Evolutionary conservation across 2,888 invertebrate genomes (phyloP).

Genomic region (Dinocampus coccinellae): DNA sequence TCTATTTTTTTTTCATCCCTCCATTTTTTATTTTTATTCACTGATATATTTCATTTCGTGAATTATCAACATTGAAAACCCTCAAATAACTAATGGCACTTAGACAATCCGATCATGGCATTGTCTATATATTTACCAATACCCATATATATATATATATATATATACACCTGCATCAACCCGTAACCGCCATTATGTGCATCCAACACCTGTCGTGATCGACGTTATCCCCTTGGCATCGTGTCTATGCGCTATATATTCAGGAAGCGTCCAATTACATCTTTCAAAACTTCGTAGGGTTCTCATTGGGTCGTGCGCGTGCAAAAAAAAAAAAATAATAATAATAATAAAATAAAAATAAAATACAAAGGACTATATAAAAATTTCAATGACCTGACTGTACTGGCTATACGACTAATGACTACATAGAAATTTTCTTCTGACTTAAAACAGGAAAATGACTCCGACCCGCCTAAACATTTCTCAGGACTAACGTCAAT

Average conservation of each 20-base stretch:
- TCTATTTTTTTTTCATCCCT: too few species aligned
- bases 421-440: neutral
- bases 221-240: neutral
- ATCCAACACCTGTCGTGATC: slow-evolving; percentile 26
- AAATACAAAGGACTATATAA: neutral
- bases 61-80: neutral
- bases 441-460: neutral
- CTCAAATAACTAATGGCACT: neutral
- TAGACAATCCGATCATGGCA: neutral
- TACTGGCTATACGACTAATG: slow-evolving; percentile 4
- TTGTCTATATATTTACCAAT: neutral
- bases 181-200: neutral
- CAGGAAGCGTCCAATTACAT: slow-evolving; percentile 31
- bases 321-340: neutral
- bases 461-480: neutral
- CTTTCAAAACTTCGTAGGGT: slow-evolving; percentile 9
- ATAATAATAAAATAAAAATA: neutral
- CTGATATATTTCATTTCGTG: too few species aligned
- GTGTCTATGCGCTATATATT: neutral
- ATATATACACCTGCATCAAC: neutral
- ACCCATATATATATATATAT: neutral
- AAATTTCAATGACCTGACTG: too few species aligned
- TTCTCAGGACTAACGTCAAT: neutral
- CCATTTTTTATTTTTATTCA: too few species aligned
- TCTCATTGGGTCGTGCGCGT: neutral